phyloP scores from a whole-genome alignment of 2,113 vertebrate species.

The Charina bottae region DNA sequence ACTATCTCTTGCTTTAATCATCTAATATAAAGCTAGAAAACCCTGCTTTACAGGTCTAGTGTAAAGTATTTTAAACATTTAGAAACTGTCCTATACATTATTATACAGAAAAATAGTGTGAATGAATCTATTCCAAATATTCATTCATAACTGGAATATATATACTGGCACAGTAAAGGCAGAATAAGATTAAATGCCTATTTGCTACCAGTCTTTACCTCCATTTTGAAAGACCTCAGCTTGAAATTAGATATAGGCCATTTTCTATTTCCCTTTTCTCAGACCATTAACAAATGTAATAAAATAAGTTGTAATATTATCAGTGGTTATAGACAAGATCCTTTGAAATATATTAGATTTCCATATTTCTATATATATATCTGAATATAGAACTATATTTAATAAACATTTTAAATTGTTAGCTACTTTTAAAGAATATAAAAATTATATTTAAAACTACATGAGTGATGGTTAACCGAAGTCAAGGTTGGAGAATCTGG shows the following conservation, averaged over 20 bases:
- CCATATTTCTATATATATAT: too few relatives aligned
- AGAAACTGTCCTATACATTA: not conserved
- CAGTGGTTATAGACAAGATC: not conserved
- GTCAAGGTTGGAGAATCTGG: not conserved
- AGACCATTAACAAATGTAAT: constrained; percentile 48
- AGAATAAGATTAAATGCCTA: constrained; percentile 29
- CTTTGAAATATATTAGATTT: not conserved
- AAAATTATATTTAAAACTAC: constrained; percentile 37
- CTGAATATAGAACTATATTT: not conserved
- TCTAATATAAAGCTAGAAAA: not conserved
- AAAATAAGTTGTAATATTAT: not conserved
- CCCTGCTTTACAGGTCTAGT: not conserved
- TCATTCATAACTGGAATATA: not conserved
- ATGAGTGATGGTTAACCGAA: constrained; percentile 49
- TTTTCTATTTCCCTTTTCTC: constrained; percentile 24
- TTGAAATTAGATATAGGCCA: constrained; percentile 38
- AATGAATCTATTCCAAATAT: not conserved
- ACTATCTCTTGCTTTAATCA: not conserved
- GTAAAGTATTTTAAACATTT: not conserved
- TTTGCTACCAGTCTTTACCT: constrained; percentile 32
- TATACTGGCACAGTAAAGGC: constrained; percentile 18
- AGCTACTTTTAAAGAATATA: constrained; percentile 10
- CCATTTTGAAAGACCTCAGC: constrained; percentile 8
- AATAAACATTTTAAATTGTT: not conserved
- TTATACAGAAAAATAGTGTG: not conserved